Conservation (phyloP, 2,797 vertebrate genomes). For the Sylvia borin region DNA sequence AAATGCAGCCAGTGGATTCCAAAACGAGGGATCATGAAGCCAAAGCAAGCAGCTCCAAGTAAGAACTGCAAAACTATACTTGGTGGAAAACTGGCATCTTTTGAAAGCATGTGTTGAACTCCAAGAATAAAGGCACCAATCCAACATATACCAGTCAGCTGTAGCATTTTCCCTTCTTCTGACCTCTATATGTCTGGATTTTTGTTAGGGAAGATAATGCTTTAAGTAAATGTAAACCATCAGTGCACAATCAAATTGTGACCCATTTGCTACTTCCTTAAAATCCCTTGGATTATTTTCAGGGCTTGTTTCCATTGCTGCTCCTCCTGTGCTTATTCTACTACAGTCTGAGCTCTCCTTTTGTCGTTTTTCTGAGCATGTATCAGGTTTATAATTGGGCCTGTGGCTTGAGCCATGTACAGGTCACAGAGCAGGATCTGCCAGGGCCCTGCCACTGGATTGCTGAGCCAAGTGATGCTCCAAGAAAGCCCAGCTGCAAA, state of each 20-base stretch:
- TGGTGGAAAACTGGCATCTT: conserved; percentile 72
- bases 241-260: neutral
- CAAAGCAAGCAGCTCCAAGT: conserved; percentile 82
- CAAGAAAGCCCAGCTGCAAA: neutral
- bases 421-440: neutral
- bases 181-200: conserved; percentile 51
- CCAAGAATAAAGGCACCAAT: conserved; percentile 45
- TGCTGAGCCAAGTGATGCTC: neutral
- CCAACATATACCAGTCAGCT: conserved; percentile 60
- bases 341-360: neutral
- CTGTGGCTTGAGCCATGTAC: neutral
- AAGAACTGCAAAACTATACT: conserved; percentile 72
- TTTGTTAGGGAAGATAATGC: conserved; percentile 49
- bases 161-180: conserved; percentile 42
- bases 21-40: conserved; percentile 63
- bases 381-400: neutral
- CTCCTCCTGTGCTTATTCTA: neutral
- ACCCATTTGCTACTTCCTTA: conserved; percentile 14
- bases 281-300: conserved; percentile 29
- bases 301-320: conserved; percentile 19
- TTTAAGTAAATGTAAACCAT: neutral
- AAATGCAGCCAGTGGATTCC: conserved; percentile 59
- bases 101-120: conserved; percentile 63
- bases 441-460: neutral
- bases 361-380: neutral